phyloP scores from a whole-genome alignment of 2,888 invertebrate species.

The Monochamus alternatus region DNA sequence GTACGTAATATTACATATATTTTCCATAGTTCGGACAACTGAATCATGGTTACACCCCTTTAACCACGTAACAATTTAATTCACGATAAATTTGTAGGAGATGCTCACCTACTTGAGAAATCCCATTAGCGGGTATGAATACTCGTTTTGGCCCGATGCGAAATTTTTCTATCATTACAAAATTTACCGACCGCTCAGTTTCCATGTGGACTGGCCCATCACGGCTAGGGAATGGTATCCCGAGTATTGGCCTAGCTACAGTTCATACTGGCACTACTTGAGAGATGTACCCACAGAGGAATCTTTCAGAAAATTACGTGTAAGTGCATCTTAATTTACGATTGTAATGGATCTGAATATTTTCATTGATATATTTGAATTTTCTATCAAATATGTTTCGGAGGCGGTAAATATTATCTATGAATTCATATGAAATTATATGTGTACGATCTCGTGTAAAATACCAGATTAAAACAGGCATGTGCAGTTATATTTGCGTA shows the following conservation, averaged over 20 bases:
- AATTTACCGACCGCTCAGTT: constrained; percentile 59
- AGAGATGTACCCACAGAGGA: constrained; percentile 55
- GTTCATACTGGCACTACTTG: constrained; percentile 58
- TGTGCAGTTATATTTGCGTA: too few species aligned
- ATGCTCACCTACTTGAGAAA: constrained; percentile 61
- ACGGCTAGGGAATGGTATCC: constrained; percentile 58
- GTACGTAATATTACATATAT: too few species aligned
- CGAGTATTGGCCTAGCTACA: constrained; percentile 57
- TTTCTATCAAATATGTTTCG: too few species aligned
- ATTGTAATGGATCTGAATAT: too few species aligned
- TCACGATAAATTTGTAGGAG: constrained; percentile 44
- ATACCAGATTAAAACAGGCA: too few species aligned
- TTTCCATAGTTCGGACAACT: too few species aligned
- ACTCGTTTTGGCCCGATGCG: constrained; percentile 60
- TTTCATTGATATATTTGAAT: too few species aligned
- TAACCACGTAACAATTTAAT: not conserved
- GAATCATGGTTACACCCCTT: not conserved
- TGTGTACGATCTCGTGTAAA: too few species aligned
- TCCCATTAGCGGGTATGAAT: constrained; percentile 58
- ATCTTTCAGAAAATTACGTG: constrained; percentile 58
- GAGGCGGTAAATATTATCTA: too few species aligned
- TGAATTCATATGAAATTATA: too few species aligned
- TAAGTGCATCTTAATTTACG: constrained; percentile 42
- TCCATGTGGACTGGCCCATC: constrained; percentile 57
- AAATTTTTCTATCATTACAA: constrained; percentile 60